Evolutionary conservation across 2,888 invertebrate genomes (phyloP), one percentile per base, ranked within the genome.

Genomic region (Dicycla oo): DNA sequence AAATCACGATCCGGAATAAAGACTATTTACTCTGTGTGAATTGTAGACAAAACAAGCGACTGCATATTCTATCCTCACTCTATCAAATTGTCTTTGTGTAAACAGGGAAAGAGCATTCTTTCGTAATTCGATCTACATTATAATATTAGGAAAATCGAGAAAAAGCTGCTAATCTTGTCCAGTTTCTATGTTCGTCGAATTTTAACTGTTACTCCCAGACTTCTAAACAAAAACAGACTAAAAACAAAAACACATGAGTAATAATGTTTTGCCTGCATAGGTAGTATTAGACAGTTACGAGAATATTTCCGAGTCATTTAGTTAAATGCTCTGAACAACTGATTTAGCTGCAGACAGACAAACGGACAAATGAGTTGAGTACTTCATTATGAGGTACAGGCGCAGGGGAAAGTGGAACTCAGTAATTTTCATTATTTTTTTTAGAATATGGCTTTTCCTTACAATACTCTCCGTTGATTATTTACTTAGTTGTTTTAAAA

Each of bases 351-450:
- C 82, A 75, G 79, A 88, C 86, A 81, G 82, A 88, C 85, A 57
- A 73, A 86, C 87, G 60, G 89, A 92, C 91, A 91, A 92, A 93
- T 92, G 88, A 88, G 87, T 79, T 78, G 87, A 91, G 85, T 88
- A 85, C 91, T 93, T 91, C 93, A 93, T 93, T 93, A 93, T 76
- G 85, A 65, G 11, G 93, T 83, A 92, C 90, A 87, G 76, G n/a
- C n/a, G 62, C 45, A 67, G 60, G 87, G 11, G 1, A 71, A 60
- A 51, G 1, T 82, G 80, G 87, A 13, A 0, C 5, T 15, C 7
- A 1, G 13, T 34, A 0, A 30, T 75, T 74, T 73, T 1, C 6
- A 0, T 34, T 70, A 43, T 40, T 0, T 13, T 6, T 34, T 6
- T 26, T 57, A 2, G 0, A 43, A 1, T 6, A 23, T 34, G 23